Evolutionary conservation across 1,140 invertebrate species (phyloP).

Genomic region (Drosophila funebris): DNA sequence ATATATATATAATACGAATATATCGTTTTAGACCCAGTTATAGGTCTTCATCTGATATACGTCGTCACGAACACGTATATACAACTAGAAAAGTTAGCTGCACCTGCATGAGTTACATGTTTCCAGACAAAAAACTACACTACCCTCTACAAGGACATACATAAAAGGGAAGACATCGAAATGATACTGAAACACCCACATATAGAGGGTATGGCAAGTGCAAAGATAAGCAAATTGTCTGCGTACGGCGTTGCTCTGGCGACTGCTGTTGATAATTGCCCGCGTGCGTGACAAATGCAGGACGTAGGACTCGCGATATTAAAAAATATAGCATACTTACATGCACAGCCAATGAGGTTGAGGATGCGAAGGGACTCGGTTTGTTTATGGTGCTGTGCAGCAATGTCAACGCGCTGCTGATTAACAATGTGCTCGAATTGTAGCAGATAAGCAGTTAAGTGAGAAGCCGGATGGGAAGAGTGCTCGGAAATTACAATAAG

Average conservation of each 20-base stretch:
- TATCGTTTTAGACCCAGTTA: too few relatives aligned
- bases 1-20: too few relatives aligned
- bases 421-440: constrained; percentile 31
- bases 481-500: constrained; percentile 12
- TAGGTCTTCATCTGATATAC: too few relatives aligned
- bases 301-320: constrained; percentile 47
- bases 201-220: constrained; percentile 7
- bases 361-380: not conserved
- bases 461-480: not conserved
- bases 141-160: not conserved
- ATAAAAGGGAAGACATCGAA: constrained; percentile 40
- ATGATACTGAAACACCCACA: constrained; percentile 64
- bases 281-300: constrained; percentile 71
- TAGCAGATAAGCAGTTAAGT: constrained; percentile 14
- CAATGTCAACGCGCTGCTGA: constrained; percentile 36
- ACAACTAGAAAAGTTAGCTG: not conserved
- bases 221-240: constrained; percentile 71
- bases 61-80: not conserved
- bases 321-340: constrained; percentile 72
- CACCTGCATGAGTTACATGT: not conserved
- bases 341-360: constrained; percentile 41
- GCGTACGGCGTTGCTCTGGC: constrained; percentile 37
- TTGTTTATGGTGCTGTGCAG: constrained; percentile 39
- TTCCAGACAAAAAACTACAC: constrained; percentile 17
- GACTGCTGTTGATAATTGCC: constrained; percentile 67